Evolutionary conservation across 2,888 invertebrate genomes (phyloP).

Genomic region (Notocelia uddmanniana): DNA sequence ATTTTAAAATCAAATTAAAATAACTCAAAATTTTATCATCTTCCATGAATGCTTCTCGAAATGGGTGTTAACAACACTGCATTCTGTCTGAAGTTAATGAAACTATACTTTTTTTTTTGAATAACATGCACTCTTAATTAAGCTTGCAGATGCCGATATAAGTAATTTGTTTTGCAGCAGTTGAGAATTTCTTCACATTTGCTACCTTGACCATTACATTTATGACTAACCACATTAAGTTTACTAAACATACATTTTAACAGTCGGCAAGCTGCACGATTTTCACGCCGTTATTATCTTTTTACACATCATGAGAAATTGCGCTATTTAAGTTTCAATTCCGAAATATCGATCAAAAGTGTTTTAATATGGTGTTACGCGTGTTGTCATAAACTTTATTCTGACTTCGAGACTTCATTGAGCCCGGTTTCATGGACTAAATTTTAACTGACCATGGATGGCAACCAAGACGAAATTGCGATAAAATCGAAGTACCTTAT

Average conservation of each 20-base stretch:
- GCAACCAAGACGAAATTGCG: not conserved
- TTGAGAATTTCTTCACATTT: conserved; percentile 30
- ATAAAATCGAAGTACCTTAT: not conserved
- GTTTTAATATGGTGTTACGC: not conserved
- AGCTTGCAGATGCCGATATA: conserved; percentile 35
- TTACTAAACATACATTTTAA: conserved; percentile 17
- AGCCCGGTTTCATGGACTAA: not conserved
- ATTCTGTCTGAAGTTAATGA: not conserved
- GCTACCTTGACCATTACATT: conserved; percentile 27
- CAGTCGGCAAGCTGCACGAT: not conserved
- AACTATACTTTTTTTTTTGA: not conserved
- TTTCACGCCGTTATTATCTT: not conserved
- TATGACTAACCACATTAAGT: conserved; percentile 7
- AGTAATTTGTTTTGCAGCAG: conserved; percentile 28
- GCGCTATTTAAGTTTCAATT: not conserved
- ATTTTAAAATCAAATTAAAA: not conserved
- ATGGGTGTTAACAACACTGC: not conserved
- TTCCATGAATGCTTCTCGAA: not conserved
- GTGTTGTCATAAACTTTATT: not conserved
- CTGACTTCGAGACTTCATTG: not conserved
- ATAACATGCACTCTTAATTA: conserved; percentile 18
- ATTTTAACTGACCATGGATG: not conserved
- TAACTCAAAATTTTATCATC: not conserved
- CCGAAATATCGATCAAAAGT: not conserved
- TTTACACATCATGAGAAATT: not conserved